Evolutionary conservation across 2,113 vertebrate genomes (phyloP).

Genomic region (Thymallus thymallus): DNA sequence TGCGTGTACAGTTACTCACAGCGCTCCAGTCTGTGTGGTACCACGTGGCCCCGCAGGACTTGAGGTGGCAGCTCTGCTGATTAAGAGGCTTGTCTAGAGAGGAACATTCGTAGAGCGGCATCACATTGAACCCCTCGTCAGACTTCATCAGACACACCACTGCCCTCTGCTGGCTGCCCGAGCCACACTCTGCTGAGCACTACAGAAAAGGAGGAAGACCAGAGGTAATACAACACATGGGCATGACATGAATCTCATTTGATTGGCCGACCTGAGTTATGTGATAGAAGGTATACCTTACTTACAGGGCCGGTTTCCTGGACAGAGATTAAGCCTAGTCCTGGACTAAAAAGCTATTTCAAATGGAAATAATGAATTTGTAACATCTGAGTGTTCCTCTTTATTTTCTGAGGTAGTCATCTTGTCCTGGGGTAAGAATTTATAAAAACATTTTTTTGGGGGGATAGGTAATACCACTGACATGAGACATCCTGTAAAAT

Average conservation of each 20-base stretch:
- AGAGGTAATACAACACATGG: neutral
- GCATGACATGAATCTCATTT: too few species aligned
- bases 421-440: too few species aligned
- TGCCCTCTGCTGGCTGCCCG: conserved; percentile 88
- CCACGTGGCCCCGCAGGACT: conserved; percentile 91
- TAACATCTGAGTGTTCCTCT: too few species aligned
- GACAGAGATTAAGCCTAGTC: too few species aligned
- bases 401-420: too few species aligned
- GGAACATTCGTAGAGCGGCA: conserved; percentile 84
- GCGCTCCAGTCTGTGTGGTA: conserved; percentile 94
- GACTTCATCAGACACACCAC: conserved; percentile 86
- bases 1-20: conserved; percentile 71
- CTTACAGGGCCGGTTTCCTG: too few species aligned
- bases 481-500: neutral
- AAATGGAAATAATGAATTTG: too few species aligned
- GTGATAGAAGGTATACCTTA: too few species aligned
- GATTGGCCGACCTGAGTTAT: too few species aligned
- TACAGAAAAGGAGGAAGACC: conserved; percentile 43
- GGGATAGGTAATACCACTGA: neutral
- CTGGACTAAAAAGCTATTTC: too few species aligned
- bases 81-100: conserved; percentile 84
- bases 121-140: conserved; percentile 73
- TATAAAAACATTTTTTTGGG: too few species aligned
- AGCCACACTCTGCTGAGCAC: conserved; percentile 92
- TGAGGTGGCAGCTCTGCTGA: conserved; percentile 87